phyloP scores from a whole-genome alignment of 2,888 invertebrate genomes.

The Morpho helenor region DNA sequence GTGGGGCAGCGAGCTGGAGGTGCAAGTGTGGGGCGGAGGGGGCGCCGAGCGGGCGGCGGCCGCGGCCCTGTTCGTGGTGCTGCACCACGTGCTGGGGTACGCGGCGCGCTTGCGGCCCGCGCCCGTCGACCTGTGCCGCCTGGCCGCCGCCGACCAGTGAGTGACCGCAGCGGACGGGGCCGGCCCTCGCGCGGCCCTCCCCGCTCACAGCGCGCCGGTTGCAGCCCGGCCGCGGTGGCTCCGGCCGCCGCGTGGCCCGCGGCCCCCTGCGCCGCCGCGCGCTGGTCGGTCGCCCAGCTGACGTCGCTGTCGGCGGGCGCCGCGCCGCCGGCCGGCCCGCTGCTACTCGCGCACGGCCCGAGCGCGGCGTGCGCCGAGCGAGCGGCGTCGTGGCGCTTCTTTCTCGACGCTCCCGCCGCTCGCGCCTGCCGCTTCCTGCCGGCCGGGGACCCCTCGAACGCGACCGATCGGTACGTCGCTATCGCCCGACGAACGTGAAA shows the following conservation, averaged over 20 bases:
- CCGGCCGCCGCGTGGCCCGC: slow-evolving; percentile 11
- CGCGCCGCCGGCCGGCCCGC: background rate
- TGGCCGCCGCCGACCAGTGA: background rate
- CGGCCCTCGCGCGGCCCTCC: background rate
- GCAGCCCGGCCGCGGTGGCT: background rate
- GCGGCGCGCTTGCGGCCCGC: slow-evolving; percentile 9
- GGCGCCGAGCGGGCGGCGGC: slow-evolving; percentile 84
- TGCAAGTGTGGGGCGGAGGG: slow-evolving; percentile 81
- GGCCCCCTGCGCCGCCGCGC: background rate
- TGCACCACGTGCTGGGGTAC: slow-evolving; percentile 85
- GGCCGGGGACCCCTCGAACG: too few species aligned
- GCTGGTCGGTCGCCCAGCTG: background rate
- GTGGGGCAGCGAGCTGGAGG: slow-evolving; percentile 2
- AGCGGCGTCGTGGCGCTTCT: background rate
- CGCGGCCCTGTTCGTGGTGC: slow-evolving; percentile 86
- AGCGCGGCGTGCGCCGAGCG: background rate
- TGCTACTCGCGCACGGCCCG: slow-evolving; percentile 9
- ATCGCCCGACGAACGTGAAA: too few species aligned
- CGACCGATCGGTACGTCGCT: too few species aligned
- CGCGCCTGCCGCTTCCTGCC: slow-evolving; percentile 1
- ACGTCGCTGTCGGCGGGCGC: background rate
- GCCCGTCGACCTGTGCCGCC: slow-evolving; percentile 7
- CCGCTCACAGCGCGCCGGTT: background rate
- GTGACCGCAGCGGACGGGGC: background rate
- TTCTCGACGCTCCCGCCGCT: background rate